Conservation (phyloP, 2,113 vertebrate species). For the Ondatra zibethicus region DNA sequence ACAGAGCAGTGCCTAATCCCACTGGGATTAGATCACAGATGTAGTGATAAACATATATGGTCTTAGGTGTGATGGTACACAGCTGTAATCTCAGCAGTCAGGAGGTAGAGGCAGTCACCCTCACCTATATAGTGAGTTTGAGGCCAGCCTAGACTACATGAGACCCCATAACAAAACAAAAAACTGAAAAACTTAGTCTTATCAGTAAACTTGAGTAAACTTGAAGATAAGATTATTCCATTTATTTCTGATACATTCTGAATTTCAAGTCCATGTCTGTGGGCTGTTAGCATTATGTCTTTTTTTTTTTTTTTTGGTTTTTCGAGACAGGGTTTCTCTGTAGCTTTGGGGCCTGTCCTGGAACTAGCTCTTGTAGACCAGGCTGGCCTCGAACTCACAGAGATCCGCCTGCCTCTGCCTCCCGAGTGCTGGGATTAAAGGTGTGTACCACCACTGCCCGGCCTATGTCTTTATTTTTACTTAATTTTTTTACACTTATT, state of each 20-base stretch:
- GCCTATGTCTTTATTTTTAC: background rate
- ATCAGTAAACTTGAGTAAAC: slow-evolving; percentile 38
- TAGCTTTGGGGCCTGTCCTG: too few relatives aligned
- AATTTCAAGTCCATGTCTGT: background rate
- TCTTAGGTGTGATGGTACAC: background rate
- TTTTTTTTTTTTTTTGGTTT: too few relatives aligned
- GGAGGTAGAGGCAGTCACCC: background rate
- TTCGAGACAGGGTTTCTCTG: too few relatives aligned
- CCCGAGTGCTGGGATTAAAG: too few relatives aligned
- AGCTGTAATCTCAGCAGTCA: background rate
- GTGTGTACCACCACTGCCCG: too few relatives aligned
- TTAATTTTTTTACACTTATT: background rate
- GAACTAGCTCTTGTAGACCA: too few relatives aligned
- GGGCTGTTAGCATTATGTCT: background rate
- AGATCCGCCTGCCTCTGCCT: too few relatives aligned
- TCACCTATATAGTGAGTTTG: background rate
- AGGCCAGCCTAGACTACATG: background rate
- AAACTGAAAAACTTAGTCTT: background rate
- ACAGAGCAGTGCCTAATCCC: background rate
- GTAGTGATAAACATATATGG: background rate
- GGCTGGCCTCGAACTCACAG: too few relatives aligned
- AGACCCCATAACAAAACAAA: background rate
- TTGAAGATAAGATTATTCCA: background rate
- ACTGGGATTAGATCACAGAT: background rate
- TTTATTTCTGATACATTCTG: background rate